Evolutionary conservation across 2,888 invertebrate species (phyloP).

Genomic region (Gryllus longicercus): DNA sequence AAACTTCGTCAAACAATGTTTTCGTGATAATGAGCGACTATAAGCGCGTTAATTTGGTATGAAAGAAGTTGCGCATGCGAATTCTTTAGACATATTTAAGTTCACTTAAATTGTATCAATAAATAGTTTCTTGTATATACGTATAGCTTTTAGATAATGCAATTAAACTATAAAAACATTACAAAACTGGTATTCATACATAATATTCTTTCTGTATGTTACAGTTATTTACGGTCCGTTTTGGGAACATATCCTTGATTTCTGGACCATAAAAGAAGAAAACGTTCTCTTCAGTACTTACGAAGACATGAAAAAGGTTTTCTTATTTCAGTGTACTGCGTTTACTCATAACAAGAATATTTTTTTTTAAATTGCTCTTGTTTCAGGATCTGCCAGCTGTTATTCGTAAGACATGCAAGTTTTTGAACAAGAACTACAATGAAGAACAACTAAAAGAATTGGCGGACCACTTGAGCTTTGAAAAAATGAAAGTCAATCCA

Average conservation of each 20-base stretch:
- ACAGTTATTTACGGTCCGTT: constrained; percentile 49
- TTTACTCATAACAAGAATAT: not conserved
- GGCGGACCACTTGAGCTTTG: constrained; percentile 56
- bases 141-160: too few species aligned
- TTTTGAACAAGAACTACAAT: constrained; percentile 50
- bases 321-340: not conserved
- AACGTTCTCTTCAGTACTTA: constrained; percentile 66
- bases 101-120: too few species aligned
- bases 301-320: not conserved
- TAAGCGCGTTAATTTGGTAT: too few species aligned
- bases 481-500: constrained; percentile 59
- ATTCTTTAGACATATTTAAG: too few species aligned
- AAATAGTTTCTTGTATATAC: too few species aligned
- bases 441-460: constrained; percentile 50
- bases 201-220: constrained; percentile 26
- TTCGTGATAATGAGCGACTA: too few species aligned
- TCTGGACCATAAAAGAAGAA: constrained; percentile 65
- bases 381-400: constrained; percentile 50
- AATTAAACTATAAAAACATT: too few species aligned
- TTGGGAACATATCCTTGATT: constrained; percentile 59
- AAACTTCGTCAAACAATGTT: too few species aligned
- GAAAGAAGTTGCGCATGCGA: too few species aligned
- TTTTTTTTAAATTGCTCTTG: constrained; percentile 46
- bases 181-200: too few species aligned
- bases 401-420: constrained; percentile 52